Evolutionary conservation across 2,888 invertebrate species (phyloP), one percentile per base, ranked within the genome.

Genomic region (Thymelicus acteon): DNA sequence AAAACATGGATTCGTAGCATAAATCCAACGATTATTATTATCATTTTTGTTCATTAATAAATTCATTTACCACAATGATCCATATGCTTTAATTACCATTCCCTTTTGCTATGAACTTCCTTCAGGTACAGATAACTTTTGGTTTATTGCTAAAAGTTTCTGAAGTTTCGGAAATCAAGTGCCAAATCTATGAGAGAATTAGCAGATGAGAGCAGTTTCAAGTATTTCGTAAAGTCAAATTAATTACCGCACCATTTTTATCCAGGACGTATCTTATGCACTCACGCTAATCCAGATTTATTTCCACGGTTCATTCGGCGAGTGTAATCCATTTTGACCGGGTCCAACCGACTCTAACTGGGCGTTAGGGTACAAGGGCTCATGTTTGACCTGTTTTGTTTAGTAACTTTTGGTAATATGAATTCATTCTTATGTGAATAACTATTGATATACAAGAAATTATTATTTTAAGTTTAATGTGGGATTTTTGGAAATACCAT

Each of bases 251-350:
- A 37, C 15, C 39, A 48, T 58, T 63, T 40, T 63, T 57, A 63
- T 49, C 63, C 58, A 49, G 47, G 7, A 47, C 58, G 74, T 74
- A 72, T 76, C 72, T 75, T 73, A 74, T 78, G 76, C 75, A 78
- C 73, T 76, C 75, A 72, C 74, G 73, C 73, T 76, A 79, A 79
- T 78, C 79, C 76, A 70, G 77, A 76, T 77, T 80, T 78, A 80
- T 72, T 74, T 66, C 71, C 72, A 72, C 73, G 72, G 75, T 47
- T 61, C 67, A 37, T 52, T 37, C 61, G 57, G 72, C 70, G 63
- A 69, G 68, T 68, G 72, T 73, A 76, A 76, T 75, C 73, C 72
- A 67, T 73, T 75, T 73, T 74, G 74, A 73, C 74, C 73, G 73
- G 75, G 72, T 72, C 63, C 62, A 54, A 69, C 37, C 54, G 40